Base-by-base conservation (phyloP, 2,113 vertebrate genomes). In the Panurus biarmicus region DNA sequence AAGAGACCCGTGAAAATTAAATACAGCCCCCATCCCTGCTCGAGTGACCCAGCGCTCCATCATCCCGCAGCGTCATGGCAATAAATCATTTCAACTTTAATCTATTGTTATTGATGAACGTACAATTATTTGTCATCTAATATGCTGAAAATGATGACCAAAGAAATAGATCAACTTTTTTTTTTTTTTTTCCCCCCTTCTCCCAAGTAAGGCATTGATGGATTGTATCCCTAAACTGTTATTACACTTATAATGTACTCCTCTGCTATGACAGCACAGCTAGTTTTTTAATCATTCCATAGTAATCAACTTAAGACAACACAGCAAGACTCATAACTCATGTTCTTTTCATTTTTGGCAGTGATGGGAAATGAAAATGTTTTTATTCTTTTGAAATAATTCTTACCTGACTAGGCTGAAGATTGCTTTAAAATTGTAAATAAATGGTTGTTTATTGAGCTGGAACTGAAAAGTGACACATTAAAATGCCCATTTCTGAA, bases 71-170 rank as follows among this genome's bases (percentile, higher is more conserved):
- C 94, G 96, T 96, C 98, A 98, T 97, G 97, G 98, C 98, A 98
- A 99, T 99, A 99, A 99, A 99, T 99, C 99, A 99, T 98, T 98
- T 98, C 98, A 98, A 97, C 98, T 99, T 98, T 99, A 99, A 99
- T 99, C 98, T 98, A 98, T 98, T 99, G 98, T 99, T 99, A 99
- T 99, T 99, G 99, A 99, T 99, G 98, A 99, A 99, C 97, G 98
- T 98, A 98, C 99, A 99, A 99, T 99, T 99, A 99, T 99, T 99
- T 99, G 98, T 99, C 98, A 98, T 99, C 98, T 99, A 99, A 99
- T 99, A 98, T 98, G 97, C 97, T 98, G 98, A 98, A 99, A 99
- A 99, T 98, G 98, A 98, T 98, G 98, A 99, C 98, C 98, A 98
- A 96, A 98, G 98, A 99, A 98, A 98, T 98, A 98, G 98, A 98